Conservation (phyloP, 2,888 invertebrate species). For the Scaptomyza flava region DNA sequence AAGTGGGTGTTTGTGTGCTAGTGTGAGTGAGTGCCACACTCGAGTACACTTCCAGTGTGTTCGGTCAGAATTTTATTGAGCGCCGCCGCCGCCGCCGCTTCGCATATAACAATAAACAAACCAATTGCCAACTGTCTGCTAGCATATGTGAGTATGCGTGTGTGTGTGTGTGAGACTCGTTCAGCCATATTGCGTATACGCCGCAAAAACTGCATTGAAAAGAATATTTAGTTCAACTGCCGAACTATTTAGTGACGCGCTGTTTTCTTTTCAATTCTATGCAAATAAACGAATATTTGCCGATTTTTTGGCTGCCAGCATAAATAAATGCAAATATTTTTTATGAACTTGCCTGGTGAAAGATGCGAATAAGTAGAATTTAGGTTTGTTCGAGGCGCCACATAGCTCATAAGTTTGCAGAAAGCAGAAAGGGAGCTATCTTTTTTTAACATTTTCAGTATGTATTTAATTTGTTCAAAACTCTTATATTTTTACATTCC, state of each 20-base stretch:
- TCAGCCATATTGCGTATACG: slow-evolving; percentile 68
- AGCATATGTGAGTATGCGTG: neutral
- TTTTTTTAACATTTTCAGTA: no score
- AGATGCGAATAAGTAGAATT: slow-evolving; percentile 11
- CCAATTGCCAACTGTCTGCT: slow-evolving; percentile 39
- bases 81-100: slow-evolving; percentile 45
- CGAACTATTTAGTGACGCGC: slow-evolving; percentile 21
- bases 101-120: slow-evolving; percentile 61
- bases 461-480: neutral
- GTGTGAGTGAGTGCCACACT: slow-evolving; percentile 13
- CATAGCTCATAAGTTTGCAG: neutral
- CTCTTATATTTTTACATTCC: slow-evolving; percentile 3
- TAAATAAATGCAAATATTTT: slow-evolving; percentile 62
- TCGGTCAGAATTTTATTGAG: slow-evolving; percentile 59
- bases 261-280: slow-evolving; percentile 39
- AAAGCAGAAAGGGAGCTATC: no score
- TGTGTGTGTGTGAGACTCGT: slow-evolving; percentile 8
- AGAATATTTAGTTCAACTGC: slow-evolving; percentile 61
- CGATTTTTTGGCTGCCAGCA: slow-evolving; percentile 32
- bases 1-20: slow-evolving; percentile 9
- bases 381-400: slow-evolving; percentile 29
- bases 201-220: slow-evolving; percentile 37
- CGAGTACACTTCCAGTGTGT: slow-evolving; percentile 11
- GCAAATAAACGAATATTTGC: slow-evolving; percentile 56
- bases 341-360: slow-evolving; percentile 53